Evolutionary conservation across 53 echinoderm and acorn worm species (phyloP), one percentile per base, ranked within the genome.

Genomic region (Stichopus horrens): DNA sequence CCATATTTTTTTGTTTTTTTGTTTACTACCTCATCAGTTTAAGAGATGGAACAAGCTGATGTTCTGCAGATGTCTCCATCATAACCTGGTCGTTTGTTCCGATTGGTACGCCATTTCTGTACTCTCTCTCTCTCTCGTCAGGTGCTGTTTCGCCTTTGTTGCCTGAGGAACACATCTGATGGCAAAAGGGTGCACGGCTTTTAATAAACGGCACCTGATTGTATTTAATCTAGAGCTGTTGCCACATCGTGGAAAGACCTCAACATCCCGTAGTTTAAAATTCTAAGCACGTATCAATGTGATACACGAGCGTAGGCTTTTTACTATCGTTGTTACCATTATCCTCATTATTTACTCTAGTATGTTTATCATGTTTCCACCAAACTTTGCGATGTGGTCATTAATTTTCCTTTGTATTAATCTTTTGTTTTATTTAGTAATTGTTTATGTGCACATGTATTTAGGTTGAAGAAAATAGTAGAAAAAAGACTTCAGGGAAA

Each of bases 91-190:
- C 80, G 55, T 5, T 5, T 58, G 7, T 56, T 80, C 55, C 55
- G 80, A 80, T 68, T 58, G 80, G 80, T 80, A 80, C 19, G 58
- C 80, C 80, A 80, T 80, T 57, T 80, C 79, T 52, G 14, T 23
- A 11, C 5, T 78, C 11, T 79, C 7, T 78, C 52, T 9, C 6
- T 78, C 16, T 53, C 19, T 18, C 56, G 80, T 80, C 80, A 80
- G 58, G 80, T 55, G 58, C 80, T 55, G 80, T 58, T 11, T 37
- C 37, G 2, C 37, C 37, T 37, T 37, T 37, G 37, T 37, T 37
- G 37, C 37, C 37, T 37, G 37, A 37, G 37, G 37, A 37, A 37
- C 37, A 37, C 37, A 37, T 37, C 37, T 37, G 37, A 37, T 37
- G 37, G 37, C 37, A 37, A 37, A 37, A 37, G 37, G 37, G 37